Conservation (phyloP, 1,140 invertebrate species). For the Penaeus japonicus region DNA sequence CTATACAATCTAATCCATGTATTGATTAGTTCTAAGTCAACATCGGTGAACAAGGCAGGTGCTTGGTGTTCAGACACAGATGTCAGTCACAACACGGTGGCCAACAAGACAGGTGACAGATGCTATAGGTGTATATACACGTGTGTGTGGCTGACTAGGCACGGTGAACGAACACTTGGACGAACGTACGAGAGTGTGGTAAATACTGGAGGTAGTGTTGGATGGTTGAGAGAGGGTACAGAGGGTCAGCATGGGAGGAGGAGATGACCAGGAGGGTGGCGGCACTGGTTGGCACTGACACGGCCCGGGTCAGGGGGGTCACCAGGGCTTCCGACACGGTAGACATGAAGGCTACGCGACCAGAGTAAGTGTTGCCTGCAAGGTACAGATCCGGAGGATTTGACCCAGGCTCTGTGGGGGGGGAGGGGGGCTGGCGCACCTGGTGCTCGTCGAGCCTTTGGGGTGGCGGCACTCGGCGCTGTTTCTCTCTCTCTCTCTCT, state of each 20-base stretch:
- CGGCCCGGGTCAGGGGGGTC: slow-evolving; percentile 20
- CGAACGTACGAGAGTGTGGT: slow-evolving; percentile 37
- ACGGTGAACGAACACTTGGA: neutral
- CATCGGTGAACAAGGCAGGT: too few species aligned
- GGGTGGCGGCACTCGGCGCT: neutral
- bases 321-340: slow-evolving; percentile 27
- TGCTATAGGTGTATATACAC: neutral
- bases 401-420: neutral
- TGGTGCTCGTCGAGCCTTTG: neutral
- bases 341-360: slow-evolving; percentile 36
- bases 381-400: neutral
- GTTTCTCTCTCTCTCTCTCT: neutral
- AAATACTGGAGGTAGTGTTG: slow-evolving; percentile 43
- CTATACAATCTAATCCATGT: too few species aligned
- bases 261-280: slow-evolving; percentile 49
- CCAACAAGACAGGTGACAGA: neutral
- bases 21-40: too few species aligned
- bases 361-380: slow-evolving; percentile 35
- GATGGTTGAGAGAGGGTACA: slow-evolving; percentile 45
- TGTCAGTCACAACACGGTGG: neutral
- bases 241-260: slow-evolving; percentile 43
- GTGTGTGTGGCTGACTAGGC: neutral
- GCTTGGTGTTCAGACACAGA: neutral
- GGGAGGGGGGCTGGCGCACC: neutral
- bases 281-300: slow-evolving; percentile 24